Evolutionary conservation across 2,888 invertebrate species (phyloP).

Genomic region (Diaperis boleti): DNA sequence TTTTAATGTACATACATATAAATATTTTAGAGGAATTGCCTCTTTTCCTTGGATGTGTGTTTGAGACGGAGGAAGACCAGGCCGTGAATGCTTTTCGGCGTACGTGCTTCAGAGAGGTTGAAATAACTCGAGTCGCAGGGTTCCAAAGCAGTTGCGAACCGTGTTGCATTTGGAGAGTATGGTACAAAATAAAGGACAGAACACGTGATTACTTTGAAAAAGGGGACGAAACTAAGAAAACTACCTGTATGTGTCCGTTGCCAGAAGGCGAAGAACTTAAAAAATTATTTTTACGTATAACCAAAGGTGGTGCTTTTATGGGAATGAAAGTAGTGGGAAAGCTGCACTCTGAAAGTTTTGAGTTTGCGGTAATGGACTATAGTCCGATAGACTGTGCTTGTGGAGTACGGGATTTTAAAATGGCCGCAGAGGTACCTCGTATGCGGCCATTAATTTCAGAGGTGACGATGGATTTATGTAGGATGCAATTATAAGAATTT

Average conservation of each 20-base stretch:
- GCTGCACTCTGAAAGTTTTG: neutral
- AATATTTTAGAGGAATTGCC: constrained; percentile 25
- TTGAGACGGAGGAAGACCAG: constrained; percentile 5
- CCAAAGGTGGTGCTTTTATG: constrained; percentile 6
- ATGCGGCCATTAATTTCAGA: constrained; percentile 10
- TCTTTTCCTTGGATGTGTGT: constrained; percentile 8
- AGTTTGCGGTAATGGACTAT: constrained; percentile 6
- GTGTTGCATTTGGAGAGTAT: constrained; percentile 14
- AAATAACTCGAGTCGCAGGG: constrained; percentile 2
- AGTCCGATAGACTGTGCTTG: neutral
- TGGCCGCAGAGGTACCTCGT: constrained; percentile 7
- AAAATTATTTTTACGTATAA: constrained; percentile 1
- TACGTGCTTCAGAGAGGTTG: constrained; percentile 7
- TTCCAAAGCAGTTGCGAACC: constrained; percentile 8
- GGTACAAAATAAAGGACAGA: constrained; percentile 17
- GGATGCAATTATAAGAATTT: constrained; percentile 7
- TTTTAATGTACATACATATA: constrained; percentile 33
- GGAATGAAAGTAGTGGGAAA: constrained; percentile 10
- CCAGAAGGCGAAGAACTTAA: constrained; percentile 12
- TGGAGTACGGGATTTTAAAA: constrained; percentile 1
- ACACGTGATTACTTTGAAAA: constrained; percentile 10
- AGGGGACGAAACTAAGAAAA: neutral
- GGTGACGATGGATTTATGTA: neutral
- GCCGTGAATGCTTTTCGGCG: constrained; percentile 13
- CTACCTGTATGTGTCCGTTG: neutral